Conservation (phyloP, 2,113 vertebrate species). For the Butorides virescens region DNA sequence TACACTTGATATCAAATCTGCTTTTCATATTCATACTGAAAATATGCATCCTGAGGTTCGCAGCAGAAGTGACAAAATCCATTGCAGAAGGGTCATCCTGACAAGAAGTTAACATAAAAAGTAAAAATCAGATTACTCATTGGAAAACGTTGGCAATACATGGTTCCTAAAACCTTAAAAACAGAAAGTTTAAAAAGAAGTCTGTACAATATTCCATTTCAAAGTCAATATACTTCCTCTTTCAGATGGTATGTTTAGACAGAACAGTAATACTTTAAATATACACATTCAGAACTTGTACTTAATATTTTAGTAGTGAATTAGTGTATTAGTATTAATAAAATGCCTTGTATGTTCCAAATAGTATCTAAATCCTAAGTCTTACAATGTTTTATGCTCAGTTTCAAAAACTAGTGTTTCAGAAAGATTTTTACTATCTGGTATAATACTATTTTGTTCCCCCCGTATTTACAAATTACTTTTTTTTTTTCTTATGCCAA, state of each 20-base stretch:
- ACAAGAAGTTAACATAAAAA: constrained; percentile 20
- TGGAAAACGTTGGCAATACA: neutral
- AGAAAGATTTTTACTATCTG: neutral
- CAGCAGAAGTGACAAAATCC: constrained; percentile 96
- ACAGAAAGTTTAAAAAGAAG: neutral
- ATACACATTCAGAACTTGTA: neutral
- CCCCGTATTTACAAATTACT: neutral
- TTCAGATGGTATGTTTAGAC: neutral
- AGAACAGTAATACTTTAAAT: neutral
- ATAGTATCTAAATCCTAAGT: neutral
- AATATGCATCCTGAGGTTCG: constrained; percentile 96
- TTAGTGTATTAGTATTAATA: neutral
- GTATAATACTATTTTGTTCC: neutral
- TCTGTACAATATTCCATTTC: neutral
- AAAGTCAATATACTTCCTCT: neutral
- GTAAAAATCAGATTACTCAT: neutral
- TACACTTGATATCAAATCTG: constrained; percentile 97
- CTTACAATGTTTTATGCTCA: neutral
- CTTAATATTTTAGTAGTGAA: neutral
- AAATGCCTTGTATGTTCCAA: neutral
- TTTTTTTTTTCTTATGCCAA: neutral
- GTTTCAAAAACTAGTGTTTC: neutral
- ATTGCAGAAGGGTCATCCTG: constrained; percentile 95
- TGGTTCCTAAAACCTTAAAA: neutral
- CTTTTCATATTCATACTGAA: constrained; percentile 99